Percentiles rank a stretch among this genome's conserved stretches.
These are phyloP conservation scores for Kradibia gibbosae DNA, from an alignment of 1,140 invertebrate species.

Conservation along the genomic window DNA sequence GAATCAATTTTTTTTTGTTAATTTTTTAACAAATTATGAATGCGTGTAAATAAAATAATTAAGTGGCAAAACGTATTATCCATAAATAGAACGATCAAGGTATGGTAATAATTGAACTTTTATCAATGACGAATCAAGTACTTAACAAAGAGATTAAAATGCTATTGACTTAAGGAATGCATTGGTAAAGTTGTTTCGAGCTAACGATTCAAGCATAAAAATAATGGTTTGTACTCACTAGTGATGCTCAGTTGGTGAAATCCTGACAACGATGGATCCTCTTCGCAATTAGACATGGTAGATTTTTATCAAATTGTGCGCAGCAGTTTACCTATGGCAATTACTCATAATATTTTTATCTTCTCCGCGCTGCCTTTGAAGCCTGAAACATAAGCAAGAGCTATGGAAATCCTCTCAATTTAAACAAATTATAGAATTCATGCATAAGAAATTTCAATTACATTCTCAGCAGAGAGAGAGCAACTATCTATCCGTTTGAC, in stretches of 20 bases:
- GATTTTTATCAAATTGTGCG: slow-evolving; percentile 47
- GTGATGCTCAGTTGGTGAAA: slow-evolving; percentile 79
- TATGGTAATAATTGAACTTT: too few species aligned
- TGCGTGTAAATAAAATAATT: too few species aligned
- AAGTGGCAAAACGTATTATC: too few species aligned
- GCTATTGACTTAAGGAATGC: too few species aligned
- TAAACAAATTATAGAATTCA: background rate
- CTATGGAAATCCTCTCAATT: background rate
- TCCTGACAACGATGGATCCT: slow-evolving; percentile 71
- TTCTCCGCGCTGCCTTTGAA: slow-evolving; percentile 44
- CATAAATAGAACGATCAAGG: too few species aligned
- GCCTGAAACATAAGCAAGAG: slow-evolving; percentile 22
- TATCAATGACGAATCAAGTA: too few species aligned
- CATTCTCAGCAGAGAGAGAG: background rate
- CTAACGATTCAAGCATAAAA: slow-evolving; percentile 11
- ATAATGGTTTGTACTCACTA: slow-evolving; percentile 69
- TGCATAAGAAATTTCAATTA: background rate
- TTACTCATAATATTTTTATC: slow-evolving; percentile 55
- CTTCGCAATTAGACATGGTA: slow-evolving; percentile 70
- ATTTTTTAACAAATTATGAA: too few species aligned
- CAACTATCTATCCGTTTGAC: slow-evolving; percentile 12
- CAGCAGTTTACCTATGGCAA: slow-evolving; percentile 45
- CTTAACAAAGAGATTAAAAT: too few species aligned
- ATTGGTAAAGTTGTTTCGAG: too few species aligned
- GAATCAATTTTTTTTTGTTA: too few species aligned